These are phyloP conservation scores for Cyanocitta stelleri DNA, from an alignment of 2,113 vertebrate species.

Conservation along the genomic window DNA sequence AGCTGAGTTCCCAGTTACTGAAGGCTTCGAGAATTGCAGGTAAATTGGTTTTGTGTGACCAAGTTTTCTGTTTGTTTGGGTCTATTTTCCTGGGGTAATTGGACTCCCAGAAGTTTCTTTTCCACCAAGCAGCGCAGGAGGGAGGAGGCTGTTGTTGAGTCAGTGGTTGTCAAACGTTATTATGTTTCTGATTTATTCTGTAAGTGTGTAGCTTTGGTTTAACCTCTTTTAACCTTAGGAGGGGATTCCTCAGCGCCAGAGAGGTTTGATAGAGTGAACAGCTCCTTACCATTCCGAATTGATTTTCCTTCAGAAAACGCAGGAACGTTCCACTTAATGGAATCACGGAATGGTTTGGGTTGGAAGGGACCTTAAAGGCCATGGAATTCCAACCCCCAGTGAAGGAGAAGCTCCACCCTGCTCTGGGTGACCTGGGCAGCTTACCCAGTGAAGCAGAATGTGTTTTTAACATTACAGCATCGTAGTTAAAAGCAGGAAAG, in stretches of 20 bases:
- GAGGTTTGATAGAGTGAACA: accelerated
- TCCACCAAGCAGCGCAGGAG: neutral
- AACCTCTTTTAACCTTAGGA: neutral
- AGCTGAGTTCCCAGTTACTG: slow-evolving; percentile 46
- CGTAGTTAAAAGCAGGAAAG: neutral
- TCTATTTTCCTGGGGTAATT: neutral
- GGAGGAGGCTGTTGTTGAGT: neutral
- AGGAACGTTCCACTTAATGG: neutral
- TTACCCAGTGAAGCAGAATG: neutral
- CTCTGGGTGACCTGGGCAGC: neutral
- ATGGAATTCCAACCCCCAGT: neutral
- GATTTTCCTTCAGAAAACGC: neutral
- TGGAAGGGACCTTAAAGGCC: neutral
- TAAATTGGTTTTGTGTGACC: neutral
- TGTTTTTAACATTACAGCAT: neutral
- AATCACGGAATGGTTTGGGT: neutral
- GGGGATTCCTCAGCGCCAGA: neutral
- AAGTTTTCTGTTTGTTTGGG: accelerated
- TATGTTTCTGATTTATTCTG: accelerated
- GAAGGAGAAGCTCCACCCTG: neutral
- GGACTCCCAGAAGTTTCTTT: neutral
- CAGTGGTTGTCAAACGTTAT: neutral
- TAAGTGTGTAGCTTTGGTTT: neutral
- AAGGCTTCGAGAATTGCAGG: slow-evolving; percentile 57
- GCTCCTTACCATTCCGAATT: neutral